phyloP scores from a whole-genome alignment of 2,888 invertebrate species.

The Taphrorychus bicolor region DNA sequence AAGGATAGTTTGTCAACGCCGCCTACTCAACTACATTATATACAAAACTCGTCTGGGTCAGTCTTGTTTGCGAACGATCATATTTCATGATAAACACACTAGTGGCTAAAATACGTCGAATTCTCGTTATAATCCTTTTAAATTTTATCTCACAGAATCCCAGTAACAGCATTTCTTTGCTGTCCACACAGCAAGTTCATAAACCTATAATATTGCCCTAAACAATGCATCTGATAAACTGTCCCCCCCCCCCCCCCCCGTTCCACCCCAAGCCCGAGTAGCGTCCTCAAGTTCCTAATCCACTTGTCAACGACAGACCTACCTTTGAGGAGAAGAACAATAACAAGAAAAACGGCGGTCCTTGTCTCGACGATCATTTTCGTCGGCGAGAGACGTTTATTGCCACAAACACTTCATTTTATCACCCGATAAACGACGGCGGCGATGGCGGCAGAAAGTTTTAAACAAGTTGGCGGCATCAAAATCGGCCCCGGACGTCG shows the following conservation, averaged over 20 bases:
- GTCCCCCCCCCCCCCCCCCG: neutral
- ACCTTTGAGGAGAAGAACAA: constrained; percentile 29
- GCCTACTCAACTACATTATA: too few relatives aligned
- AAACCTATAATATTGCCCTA: neutral
- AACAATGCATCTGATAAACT: neutral
- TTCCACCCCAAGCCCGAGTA: neutral
- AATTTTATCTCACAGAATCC: too few relatives aligned
- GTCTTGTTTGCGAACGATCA: too few relatives aligned
- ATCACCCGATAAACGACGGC: constrained; percentile 20
- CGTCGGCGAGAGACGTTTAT: constrained; percentile 19
- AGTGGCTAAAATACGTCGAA: too few relatives aligned
- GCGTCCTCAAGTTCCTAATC: neutral
- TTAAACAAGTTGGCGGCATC: constrained; percentile 35
- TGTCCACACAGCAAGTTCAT: too few relatives aligned
- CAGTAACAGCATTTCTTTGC: too few relatives aligned
- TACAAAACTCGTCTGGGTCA: too few relatives aligned
- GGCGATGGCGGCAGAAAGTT: constrained; percentile 20
- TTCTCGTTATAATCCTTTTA: too few relatives aligned
- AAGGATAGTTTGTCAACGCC: too few relatives aligned
- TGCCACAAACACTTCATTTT: constrained; percentile 35
- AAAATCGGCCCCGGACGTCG: constrained; percentile 36
- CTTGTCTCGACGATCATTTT: constrained; percentile 22
- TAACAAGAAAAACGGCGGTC: constrained; percentile 22
- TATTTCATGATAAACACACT: too few relatives aligned
- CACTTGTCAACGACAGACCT: constrained; percentile 6